Evolutionary conservation across 2,113 vertebrate genomes (phyloP), one percentile per base, ranked within the genome.

Genomic region (Pteronura brasiliensis): DNA sequence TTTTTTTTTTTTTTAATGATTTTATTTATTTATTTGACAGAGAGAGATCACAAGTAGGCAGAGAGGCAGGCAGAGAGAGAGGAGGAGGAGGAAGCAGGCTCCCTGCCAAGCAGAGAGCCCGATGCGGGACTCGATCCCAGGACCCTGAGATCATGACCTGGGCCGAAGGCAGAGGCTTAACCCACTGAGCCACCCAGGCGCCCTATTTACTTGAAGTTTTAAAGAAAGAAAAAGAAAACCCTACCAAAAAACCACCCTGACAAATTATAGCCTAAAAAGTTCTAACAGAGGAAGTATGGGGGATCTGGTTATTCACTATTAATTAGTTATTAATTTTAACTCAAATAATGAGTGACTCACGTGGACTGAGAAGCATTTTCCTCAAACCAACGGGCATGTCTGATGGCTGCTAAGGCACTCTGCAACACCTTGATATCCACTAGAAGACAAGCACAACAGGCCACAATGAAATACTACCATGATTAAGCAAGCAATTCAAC

Each of bases 371-470:
- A 99, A 23, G 99, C 99, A 0, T 99, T 99, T 98, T 99, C 99
- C 96, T 99, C 99, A 42, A 99, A 99, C 99, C 99, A 99, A 79
- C 99, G 99, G 4, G 99, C 99, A 3, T 99, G 99, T 5, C 99
- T 98, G 98, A 99, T 99, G 93, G 99, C 99, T 0, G 99, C 99
- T 36, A 99, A 99, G 15, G 99, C 99, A 2, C 99, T 99, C 98
- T 99, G 99, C 93, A 99, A 98, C 86, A 99, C 99, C 96, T 99
- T 99, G 98, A 99, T 99, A 97, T 99, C 99, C 99, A 99, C 99
- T 99, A 97, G 13, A 97, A 97, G 44, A 55, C 52, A 97, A 93
- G 81, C 2, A 82, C 55, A 0, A 0, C 6, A 49, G 1, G 1
- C 2, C 34, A 77, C 74, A 1, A 36, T 31, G 34, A 95, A 69